A percentile compares a stretch with the other conserved stretches of the same genome.
Conservation (phyloP, 2,797 vertebrate genomes). For the Poliocrania exsul region DNA sequence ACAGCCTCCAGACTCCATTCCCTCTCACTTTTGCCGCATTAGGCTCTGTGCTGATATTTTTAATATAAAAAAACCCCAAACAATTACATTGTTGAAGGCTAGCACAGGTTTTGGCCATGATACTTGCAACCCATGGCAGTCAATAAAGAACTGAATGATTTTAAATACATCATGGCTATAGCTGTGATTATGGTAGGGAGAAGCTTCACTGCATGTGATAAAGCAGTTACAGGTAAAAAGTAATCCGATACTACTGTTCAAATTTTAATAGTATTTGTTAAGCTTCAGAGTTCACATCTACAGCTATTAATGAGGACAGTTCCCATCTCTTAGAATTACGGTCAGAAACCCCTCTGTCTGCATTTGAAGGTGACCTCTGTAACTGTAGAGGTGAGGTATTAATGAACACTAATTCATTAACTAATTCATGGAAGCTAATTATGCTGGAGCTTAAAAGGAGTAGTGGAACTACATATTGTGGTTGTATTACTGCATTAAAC, state of each 20-base stretch:
- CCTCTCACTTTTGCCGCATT: neutral
- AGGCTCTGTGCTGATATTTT: neutral
- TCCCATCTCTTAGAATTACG: neutral
- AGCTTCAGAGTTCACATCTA: constrained; percentile 16
- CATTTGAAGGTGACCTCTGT: constrained; percentile 21
- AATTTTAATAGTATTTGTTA: constrained; percentile 19
- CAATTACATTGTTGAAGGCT: neutral
- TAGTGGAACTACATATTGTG: neutral
- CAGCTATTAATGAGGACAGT: neutral
- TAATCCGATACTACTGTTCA: neutral
- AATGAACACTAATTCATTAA: constrained; percentile 45
- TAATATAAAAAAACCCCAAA: neutral
- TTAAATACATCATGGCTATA: neutral
- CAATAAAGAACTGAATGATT: neutral
- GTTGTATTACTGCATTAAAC: neutral
- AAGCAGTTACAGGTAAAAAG: neutral
- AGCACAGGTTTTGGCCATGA: neutral
- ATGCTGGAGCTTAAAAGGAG: neutral
- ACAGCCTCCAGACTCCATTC: neutral
- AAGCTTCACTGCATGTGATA: neutral
- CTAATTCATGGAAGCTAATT: constrained; percentile 22
- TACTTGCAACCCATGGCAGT: neutral
- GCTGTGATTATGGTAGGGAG: neutral
- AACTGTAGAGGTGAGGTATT: constrained; percentile 33
- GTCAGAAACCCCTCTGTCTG: neutral